phyloP scores from a whole-genome alignment of 2,797 vertebrate genomes.

The Cacajao melanocephalus region DNA sequence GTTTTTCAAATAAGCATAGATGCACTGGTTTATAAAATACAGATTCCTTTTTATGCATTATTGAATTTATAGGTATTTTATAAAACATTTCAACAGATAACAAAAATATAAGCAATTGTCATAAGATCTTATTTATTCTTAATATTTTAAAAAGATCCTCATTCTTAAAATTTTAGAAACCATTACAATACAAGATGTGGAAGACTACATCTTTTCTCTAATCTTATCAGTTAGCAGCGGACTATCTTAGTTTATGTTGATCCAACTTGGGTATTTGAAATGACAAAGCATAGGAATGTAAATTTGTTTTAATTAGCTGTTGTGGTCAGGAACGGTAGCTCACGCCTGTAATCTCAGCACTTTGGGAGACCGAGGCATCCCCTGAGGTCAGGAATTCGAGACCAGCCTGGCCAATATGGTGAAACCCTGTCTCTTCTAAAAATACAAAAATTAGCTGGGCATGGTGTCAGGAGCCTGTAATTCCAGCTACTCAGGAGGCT shows the following conservation, averaged over 20 bases:
- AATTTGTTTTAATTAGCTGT: not conserved
- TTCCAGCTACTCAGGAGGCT: not conserved
- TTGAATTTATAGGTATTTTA: not conserved
- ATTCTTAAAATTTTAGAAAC: not conserved
- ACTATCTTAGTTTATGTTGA: not conserved
- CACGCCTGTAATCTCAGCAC: not conserved
- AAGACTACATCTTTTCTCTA: conserved; percentile 10
- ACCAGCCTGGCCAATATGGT: not conserved
- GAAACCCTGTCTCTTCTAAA: not conserved
- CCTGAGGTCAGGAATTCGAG: not conserved
- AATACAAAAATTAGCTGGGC: not conserved
- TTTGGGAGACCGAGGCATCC: not conserved
- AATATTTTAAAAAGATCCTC: not conserved
- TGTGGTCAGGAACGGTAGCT: not conserved
- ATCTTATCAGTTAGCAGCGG: not conserved
- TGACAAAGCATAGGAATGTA: not conserved
- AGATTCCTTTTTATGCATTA: not conserved
- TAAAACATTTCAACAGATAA: not conserved
- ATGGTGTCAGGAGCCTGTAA: not conserved
- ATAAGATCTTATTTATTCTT: conserved; percentile 2
- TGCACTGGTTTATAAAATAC: not conserved
- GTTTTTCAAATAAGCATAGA: not conserved
- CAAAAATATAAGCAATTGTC: not conserved
- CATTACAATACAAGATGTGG: not conserved
- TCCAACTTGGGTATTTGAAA: not conserved